Conservation (phyloP, 2,113 vertebrate species). For the Morone saxatilis region DNA sequence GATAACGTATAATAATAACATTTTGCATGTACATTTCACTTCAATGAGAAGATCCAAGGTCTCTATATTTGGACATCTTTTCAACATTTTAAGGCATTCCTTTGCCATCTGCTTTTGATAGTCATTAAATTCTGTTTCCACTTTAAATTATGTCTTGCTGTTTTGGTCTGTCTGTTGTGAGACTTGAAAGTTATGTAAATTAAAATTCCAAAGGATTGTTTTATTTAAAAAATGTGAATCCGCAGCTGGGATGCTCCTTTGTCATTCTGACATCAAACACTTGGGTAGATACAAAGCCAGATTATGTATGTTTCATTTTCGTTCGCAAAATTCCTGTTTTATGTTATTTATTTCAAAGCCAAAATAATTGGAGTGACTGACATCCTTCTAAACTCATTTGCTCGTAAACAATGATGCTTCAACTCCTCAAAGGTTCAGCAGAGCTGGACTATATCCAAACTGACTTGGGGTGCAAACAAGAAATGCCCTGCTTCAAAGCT, state of each 20-base stretch:
- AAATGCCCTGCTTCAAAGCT: constrained; percentile 50
- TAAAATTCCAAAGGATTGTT: constrained; percentile 49
- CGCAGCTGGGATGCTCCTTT: constrained; percentile 55
- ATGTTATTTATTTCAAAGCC: constrained; percentile 29
- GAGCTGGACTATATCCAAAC: constrained; percentile 53
- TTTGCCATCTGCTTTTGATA: constrained; percentile 75
- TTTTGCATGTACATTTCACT: constrained; percentile 18
- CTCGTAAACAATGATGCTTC: constrained; percentile 33
- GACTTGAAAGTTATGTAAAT: constrained; percentile 73
- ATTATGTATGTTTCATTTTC: background rate
- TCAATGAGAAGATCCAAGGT: constrained; percentile 25
- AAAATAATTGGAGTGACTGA: constrained; percentile 25
- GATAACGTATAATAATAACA: background rate
- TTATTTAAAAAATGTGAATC: constrained; percentile 67
- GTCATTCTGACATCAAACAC: constrained; percentile 61
- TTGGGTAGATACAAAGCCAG: constrained; percentile 28
- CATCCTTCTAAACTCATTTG: constrained; percentile 40
- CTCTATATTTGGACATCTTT: constrained; percentile 58
- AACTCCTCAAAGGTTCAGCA: constrained; percentile 37
- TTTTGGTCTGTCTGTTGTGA: constrained; percentile 57
- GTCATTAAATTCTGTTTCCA: constrained; percentile 68
- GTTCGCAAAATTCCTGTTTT: constrained; percentile 36
- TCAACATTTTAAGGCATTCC: constrained; percentile 63
- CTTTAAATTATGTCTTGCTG: constrained; percentile 56
- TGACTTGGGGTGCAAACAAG: constrained; percentile 52